Evolutionary conservation across 2,113 vertebrate species (phyloP), one percentile per base, ranked within the genome.

Genomic region (Heliornis fulica): DNA sequence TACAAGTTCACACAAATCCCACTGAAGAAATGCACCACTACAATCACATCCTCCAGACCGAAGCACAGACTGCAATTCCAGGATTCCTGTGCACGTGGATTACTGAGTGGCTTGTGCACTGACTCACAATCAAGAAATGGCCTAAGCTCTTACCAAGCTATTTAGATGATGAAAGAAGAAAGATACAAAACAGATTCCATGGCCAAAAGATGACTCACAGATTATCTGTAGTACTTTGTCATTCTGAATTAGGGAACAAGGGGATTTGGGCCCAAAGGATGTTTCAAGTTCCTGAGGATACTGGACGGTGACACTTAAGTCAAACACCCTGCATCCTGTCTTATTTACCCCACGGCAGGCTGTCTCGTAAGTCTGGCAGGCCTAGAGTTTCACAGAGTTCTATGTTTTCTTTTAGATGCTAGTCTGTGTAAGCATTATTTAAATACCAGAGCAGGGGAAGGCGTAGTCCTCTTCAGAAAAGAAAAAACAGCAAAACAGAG

Each of bases 121-220:
- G 83, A 94, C 59, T 90, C 75, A 72, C 18, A 28, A 40, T 4
- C 43, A 74, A 86, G 54, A 93, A 80, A 94, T 10, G 26, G 68
- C 56, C 38, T 80, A 66, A 89, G 19, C 40, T 78, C 91, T 89
- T 64, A 81, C 7, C 13, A 60, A 90, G 60, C 56, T 81, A 77
- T 60, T 89, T 64, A 89, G 72, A 92, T 60, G 75, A 65, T n/a
- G 40, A 87, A 91, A 88, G 60, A 87, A 91, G 36, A 87, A 68
- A 94, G 77, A 89, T 13, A 70, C 25, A 82, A 84, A 95, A 77
- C 50, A 72, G 90, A 88, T 40, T 76, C 66, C 63, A 61, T 0
- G 1, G 79, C 88, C 90, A 93, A 90, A 86, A 46, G 54, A 92
- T 94, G 83, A 95, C 71, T 88, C 83, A 90, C 15, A 36, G 77